Conservation (phyloP, 2,888 invertebrate genomes). For the Subacronicta megacephala region DNA sequence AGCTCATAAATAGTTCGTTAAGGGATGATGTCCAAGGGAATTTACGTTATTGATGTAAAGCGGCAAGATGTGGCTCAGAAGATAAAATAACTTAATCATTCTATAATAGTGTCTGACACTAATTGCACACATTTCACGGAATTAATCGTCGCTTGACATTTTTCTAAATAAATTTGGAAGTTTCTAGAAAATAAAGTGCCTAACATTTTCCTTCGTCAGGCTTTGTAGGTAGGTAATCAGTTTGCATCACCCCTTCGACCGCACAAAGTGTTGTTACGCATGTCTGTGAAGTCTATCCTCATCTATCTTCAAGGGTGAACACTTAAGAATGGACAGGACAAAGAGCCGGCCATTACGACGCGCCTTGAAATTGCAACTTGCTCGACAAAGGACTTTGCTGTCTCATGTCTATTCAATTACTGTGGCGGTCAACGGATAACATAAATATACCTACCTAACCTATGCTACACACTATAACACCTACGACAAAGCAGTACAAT, state of each 20-base stretch:
- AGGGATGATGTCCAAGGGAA: slow-evolving; percentile 46
- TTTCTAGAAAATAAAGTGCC: slow-evolving; percentile 21
- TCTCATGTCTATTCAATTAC: slow-evolving; percentile 81
- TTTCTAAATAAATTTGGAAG: background rate
- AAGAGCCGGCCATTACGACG: slow-evolving; percentile 67
- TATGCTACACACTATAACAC: background rate
- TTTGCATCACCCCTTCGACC: slow-evolving; percentile 30
- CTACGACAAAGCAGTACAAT: slow-evolving; percentile 1
- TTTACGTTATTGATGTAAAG: slow-evolving; percentile 22
- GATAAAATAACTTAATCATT: slow-evolving; percentile 1
- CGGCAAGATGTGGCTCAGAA: background rate
- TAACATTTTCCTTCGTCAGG: slow-evolving; percentile 20
- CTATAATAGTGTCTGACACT: background rate
- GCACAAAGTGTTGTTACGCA: slow-evolving; percentile 39
- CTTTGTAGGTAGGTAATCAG: slow-evolving; percentile 34
- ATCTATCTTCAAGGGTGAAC: slow-evolving; percentile 62
- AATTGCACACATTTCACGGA: background rate
- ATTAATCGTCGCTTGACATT: background rate
- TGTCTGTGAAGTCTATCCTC: slow-evolving; percentile 43
- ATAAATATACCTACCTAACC: slow-evolving; percentile 43
- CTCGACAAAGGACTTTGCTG: slow-evolving; percentile 75
- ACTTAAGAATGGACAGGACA: slow-evolving; percentile 67
- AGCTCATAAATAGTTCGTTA: slow-evolving; percentile 71
- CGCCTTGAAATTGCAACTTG: slow-evolving; percentile 73
- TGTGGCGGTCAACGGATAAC: slow-evolving; percentile 69